Conservation (phyloP, 2,113 vertebrate species). For the Bujurquina vittata region DNA sequence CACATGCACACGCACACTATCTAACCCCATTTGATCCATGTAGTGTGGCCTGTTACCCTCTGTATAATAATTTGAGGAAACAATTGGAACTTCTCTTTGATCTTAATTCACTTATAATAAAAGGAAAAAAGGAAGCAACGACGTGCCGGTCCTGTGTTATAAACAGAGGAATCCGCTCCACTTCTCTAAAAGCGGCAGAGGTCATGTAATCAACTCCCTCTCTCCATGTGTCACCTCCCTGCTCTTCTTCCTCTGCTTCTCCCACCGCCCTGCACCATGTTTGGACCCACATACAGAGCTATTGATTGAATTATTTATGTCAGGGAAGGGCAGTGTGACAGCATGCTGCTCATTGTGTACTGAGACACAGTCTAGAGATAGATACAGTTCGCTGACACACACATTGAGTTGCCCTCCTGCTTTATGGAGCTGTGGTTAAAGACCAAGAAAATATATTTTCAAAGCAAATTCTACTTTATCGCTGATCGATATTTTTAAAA, state of each 20-base stretch:
- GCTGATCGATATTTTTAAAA: neutral
- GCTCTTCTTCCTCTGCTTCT: conserved; percentile 26
- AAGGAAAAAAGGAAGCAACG: neutral
- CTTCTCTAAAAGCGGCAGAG: conserved; percentile 15
- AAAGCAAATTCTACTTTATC: neutral
- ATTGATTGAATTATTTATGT: conserved; percentile 76
- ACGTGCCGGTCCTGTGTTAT: neutral
- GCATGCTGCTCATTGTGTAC: conserved; percentile 29
- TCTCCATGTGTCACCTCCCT: conserved; percentile 18
- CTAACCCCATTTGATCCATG: neutral
- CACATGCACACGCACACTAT: neutral
- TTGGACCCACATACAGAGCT: conserved; percentile 55
- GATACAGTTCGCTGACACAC: neutral
- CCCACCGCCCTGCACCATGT: conserved; percentile 29
- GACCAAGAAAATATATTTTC: neutral
- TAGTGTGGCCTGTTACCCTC: neutral
- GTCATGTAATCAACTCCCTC: conserved; percentile 33
- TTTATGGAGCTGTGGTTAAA: neutral
- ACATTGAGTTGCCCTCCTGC: neutral
- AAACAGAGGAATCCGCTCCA: neutral
- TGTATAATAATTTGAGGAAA: conserved; percentile 5
- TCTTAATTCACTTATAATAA: neutral
- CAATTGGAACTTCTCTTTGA: neutral
- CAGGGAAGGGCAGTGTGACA: conserved; percentile 43
- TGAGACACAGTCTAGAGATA: conserved; percentile 3